A percentile compares a stretch with the other conserved stretches of the same genome.
Evolutionary conservation across 2,888 invertebrate genomes (phyloP).

Genomic region (Eudemis profundana): DNA sequence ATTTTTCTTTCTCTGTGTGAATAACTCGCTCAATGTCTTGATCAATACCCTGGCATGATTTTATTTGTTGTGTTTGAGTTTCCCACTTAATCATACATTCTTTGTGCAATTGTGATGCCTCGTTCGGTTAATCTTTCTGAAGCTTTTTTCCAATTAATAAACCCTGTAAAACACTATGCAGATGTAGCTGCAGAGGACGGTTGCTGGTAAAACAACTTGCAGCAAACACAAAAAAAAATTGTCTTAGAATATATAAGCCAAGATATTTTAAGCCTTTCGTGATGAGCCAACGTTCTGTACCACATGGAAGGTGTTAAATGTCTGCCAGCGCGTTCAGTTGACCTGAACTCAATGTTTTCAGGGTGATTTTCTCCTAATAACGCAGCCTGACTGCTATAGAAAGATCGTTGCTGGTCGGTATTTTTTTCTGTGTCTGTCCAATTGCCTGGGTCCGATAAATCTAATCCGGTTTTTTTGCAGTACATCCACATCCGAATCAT

Average conservation of each 20-base stretch:
- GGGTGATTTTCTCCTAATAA: slow-evolving; percentile 50
- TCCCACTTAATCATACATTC: too few species aligned
- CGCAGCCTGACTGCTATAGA: slow-evolving; percentile 47
- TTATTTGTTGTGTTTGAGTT: slow-evolving; percentile 41
- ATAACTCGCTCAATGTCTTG: slow-evolving; percentile 48
- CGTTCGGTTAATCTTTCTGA: slow-evolving; percentile 48
- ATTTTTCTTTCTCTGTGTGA: slow-evolving; percentile 49
- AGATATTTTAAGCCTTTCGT: slow-evolving; percentile 49
- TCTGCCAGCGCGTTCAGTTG: slow-evolving; percentile 48
- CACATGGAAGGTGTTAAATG: slow-evolving; percentile 50
- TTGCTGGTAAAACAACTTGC: slow-evolving; percentile 27
- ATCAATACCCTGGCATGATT: slow-evolving; percentile 49
- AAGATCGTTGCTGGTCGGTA: slow-evolving; percentile 20
- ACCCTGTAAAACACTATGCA: slow-evolving; percentile 48
- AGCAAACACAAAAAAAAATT: slow-evolving; percentile 47
- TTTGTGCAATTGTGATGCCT: slow-evolving; percentile 47
- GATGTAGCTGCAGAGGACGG: slow-evolving; percentile 45
- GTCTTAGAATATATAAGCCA: slow-evolving; percentile 50
- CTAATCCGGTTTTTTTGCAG: too few species aligned
- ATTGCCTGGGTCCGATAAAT: too few species aligned
- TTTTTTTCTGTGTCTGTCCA: too few species aligned
- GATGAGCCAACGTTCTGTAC: slow-evolving; percentile 49
- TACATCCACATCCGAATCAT: too few species aligned
- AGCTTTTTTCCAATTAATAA: slow-evolving; percentile 49
- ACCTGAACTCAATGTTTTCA: slow-evolving; percentile 48